These are phyloP conservation scores for Carapus acus DNA, from an alignment of 2,797 vertebrate species.

Conservation along the genomic window DNA sequence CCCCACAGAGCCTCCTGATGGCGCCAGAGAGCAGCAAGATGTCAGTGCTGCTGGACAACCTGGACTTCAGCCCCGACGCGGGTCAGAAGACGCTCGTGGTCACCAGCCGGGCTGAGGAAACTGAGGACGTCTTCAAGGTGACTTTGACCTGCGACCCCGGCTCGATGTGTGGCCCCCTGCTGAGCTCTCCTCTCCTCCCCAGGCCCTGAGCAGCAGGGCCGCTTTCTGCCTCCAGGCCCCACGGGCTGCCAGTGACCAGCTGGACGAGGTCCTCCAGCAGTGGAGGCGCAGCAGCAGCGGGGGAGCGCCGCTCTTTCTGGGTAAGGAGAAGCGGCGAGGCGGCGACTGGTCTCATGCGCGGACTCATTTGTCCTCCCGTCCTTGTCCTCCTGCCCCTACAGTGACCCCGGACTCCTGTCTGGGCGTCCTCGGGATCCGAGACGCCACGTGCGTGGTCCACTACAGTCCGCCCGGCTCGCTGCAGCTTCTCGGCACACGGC, in stretches of 20 bases:
- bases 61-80: conserved; percentile 71
- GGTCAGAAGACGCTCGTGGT: conserved; percentile 85
- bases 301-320: conserved; percentile 75
- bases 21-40: conserved; percentile 74
- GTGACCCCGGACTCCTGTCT: conserved; percentile 81
- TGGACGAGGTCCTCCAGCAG: conserved; percentile 69
- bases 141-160: rapidly evolving
- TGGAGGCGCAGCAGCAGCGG: conserved; percentile 76
- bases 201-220: conserved; percentile 80
- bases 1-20: conserved; percentile 72
- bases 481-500: conserved; percentile 74
- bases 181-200: no score
- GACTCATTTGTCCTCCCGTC: neutral
- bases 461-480: conserved; percentile 80
- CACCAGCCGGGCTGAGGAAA: conserved; percentile 72
- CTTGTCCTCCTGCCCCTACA: conserved; percentile 44
- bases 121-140: conserved; percentile 82
- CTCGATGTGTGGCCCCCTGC: no score
- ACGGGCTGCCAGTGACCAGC: conserved; percentile 66
- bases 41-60: conserved; percentile 68
- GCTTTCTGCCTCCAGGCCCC: conserved; percentile 78
- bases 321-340: no score
- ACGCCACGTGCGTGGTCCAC: conserved; percentile 85
- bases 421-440: conserved; percentile 73
- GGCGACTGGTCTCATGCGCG: neutral